Evolutionary conservation across 2,797 vertebrate genomes (phyloP).

Genomic region (Ispidina picta): DNA sequence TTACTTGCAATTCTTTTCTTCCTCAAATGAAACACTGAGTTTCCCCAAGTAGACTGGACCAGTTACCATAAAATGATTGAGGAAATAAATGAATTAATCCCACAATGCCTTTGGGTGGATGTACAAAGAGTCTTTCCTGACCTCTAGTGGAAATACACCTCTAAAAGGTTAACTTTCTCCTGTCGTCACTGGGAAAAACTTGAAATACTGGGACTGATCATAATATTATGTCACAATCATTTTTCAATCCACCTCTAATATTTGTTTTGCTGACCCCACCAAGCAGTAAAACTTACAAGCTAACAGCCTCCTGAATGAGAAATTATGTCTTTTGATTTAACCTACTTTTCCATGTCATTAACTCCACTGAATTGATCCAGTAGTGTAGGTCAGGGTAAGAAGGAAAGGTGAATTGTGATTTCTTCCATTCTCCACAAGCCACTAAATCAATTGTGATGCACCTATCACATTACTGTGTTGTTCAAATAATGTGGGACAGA

Average conservation of each 20-base stretch:
- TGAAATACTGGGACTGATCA: neutral
- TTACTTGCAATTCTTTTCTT: neutral
- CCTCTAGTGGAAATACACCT: constrained; percentile 6
- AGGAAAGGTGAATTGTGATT: constrained; percentile 3
- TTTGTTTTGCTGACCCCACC: neutral
- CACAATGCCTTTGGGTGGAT: neutral
- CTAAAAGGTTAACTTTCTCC: neutral
- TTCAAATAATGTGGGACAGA: neutral
- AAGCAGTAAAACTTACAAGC: neutral
- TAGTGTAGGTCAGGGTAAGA: neutral
- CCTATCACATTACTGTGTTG: neutral
- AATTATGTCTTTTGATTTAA: neutral
- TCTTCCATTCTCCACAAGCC: neutral
- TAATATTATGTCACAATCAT: neutral
- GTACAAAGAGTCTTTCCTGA: constrained; percentile 13
- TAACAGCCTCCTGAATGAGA: neutral
- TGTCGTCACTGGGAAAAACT: neutral
- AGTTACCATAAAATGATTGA: neutral
- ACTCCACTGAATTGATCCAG: neutral
- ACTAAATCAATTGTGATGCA: neutral
- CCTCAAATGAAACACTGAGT: neutral
- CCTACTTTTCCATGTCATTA: neutral
- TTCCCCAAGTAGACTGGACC: neutral
- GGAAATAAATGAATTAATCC: neutral
- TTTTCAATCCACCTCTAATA: neutral